Base-by-base conservation (phyloP, 2,113 vertebrate genomes). In the Amphilophus citrinellus region DNA sequence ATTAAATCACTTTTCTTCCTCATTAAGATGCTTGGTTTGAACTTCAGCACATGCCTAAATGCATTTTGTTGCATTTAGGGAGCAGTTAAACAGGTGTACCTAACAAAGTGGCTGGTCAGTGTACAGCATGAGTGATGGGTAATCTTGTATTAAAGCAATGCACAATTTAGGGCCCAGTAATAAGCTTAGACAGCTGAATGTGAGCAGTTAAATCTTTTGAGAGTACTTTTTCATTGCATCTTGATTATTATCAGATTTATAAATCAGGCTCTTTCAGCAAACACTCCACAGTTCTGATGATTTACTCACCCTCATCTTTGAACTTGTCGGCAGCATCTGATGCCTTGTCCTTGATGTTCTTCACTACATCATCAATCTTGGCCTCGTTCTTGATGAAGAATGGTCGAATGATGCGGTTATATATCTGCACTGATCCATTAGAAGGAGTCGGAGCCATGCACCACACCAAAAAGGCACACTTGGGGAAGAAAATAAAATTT, bases 391-490 rank as follows among this genome's bases (percentile, higher is more conserved):
- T 98, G 87, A 99, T 91, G 95, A 99, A 99, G 83, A 99, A 82
- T 4, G 98, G 98, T 3, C 97, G 97, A 78, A 99, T 97, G 91
- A 99, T 81, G 71, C 97, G 96, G 15, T 63, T 91, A 84, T 99
- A 99, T 76, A 99, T 97, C 61, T 96, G 84, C 22, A 97, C 91
- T 0, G 98, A 97, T 13, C 98, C 98, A 0, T 99, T 99, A 0
- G 97, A 95, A 3, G 97, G 95, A 53, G 96, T 98, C 0, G 97
- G 97, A 53, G 97, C 96, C 98, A 99, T 99, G 93, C 98, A 99
- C 98, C 98, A 99, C 80, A 98, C 60, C 94, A 99, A 91, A 93
- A 99, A 99, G 53, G 95, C 97, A 35, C 98, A 97, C 98, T 39
- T 99, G 89, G 10, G 20, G n/a, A 35, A 15, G 39, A 63, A 57